Evolutionary conservation across 2,797 vertebrate genomes (phyloP).

Genomic region (Pseudopleuronectes americanus): DNA sequence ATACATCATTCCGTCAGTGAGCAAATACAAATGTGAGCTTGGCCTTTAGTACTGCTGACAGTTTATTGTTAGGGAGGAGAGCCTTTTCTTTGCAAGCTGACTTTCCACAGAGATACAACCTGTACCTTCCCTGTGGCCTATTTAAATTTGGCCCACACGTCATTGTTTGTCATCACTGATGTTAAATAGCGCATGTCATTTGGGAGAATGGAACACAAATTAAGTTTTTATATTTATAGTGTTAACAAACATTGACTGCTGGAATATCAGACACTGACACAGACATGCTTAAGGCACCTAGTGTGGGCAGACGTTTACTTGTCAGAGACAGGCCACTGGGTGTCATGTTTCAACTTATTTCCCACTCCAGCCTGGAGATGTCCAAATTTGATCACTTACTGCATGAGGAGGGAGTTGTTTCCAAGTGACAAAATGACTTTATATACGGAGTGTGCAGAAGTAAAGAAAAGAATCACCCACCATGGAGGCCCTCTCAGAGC

Average conservation of each 20-base stretch:
- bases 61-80: constrained; percentile 6
- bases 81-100: constrained; percentile 8
- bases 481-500: no score
- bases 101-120: constrained; percentile 7
- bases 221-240: constrained; percentile 15
- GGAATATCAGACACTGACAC: neutral
- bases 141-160: constrained; percentile 15
- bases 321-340: neutral
- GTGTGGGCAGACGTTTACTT: neutral
- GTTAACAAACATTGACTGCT: constrained; percentile 11
- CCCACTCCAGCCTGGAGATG: neutral
- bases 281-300: neutral
- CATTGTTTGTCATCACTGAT: constrained; percentile 5
- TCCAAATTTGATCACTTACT: constrained; percentile 21
- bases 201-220: constrained; percentile 10
- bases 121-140: constrained; percentile 33
- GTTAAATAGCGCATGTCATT: constrained; percentile 7
- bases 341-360: constrained; percentile 4
- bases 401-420: neutral
- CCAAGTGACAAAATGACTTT: neutral
- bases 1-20: constrained; percentile 69
- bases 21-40: constrained; percentile 60
- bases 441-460: neutral
- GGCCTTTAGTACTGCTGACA: constrained; percentile 31
- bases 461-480: neutral